phyloP scores from a whole-genome alignment of 2,797 vertebrate species.

The Lutjanus campechanus region DNA sequence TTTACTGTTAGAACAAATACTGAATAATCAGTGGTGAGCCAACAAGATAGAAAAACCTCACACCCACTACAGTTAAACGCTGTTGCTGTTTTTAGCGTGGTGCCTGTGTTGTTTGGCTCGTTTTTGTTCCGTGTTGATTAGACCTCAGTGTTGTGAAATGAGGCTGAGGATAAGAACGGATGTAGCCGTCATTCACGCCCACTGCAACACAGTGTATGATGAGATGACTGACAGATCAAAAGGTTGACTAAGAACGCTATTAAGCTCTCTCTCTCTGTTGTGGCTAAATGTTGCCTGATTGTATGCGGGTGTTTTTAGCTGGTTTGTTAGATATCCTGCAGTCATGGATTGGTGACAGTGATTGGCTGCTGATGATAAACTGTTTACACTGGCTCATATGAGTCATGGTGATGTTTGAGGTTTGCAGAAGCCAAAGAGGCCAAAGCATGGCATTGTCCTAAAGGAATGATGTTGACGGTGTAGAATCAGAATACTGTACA shows the following conservation, averaged over 20 bases:
- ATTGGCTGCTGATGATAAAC: slow-evolving; percentile 44
- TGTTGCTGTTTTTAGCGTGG: slow-evolving; percentile 23
- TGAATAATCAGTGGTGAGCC: slow-evolving; percentile 14
- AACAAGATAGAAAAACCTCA: slow-evolving; percentile 11
- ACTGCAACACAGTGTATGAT: neutral
- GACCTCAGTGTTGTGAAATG: slow-evolving; percentile 31
- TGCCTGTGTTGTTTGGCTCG: slow-evolving; percentile 24
- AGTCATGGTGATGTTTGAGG: slow-evolving; percentile 28
- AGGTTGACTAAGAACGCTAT: slow-evolving; percentile 31
- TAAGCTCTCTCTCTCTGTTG: slow-evolving; percentile 10
- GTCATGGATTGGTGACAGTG: slow-evolving; percentile 17
- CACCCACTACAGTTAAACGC: neutral
- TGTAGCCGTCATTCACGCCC: slow-evolving; percentile 29
- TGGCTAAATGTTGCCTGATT: slow-evolving; percentile 48
- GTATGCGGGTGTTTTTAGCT: slow-evolving; percentile 30
- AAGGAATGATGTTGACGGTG: neutral
- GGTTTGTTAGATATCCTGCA: slow-evolving; percentile 18
- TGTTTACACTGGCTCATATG: slow-evolving; percentile 21
- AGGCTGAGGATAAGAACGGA: slow-evolving; percentile 35
- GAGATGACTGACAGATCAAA: slow-evolving; percentile 57
- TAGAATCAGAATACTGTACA: neutral
- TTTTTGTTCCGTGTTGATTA: slow-evolving; percentile 45
- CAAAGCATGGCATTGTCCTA: neutral
- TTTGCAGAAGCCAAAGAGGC: neutral
- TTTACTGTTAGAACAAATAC: slow-evolving; percentile 21